These are phyloP conservation scores for Poeciliopsis turrubarensis DNA, from an alignment of 2,113 vertebrate genomes.

Conservation along the genomic window DNA sequence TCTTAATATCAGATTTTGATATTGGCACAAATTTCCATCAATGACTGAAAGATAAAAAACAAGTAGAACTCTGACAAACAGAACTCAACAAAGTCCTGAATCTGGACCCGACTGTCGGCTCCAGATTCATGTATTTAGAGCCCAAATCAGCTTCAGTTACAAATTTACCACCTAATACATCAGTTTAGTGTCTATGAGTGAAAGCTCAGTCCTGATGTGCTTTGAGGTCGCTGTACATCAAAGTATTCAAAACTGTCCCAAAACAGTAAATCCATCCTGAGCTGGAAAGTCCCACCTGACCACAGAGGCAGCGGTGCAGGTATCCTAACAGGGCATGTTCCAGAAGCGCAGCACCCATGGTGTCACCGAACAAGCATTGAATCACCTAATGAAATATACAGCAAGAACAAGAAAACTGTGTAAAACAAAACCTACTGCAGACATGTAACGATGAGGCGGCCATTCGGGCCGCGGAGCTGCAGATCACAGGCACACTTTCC, in stretches of 20 bases:
- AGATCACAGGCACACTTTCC: conserved; percentile 40
- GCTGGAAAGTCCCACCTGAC: neutral
- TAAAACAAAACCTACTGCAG: conserved; percentile 48
- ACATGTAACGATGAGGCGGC: conserved; percentile 17
- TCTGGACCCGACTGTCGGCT: too few species aligned
- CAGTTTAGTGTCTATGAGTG: too few species aligned
- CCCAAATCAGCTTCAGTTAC: too few species aligned
- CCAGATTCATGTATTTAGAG: too few species aligned
- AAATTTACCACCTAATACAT: neutral
- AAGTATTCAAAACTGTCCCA: neutral
- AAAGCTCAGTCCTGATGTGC: neutral
- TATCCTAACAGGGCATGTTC: neutral
- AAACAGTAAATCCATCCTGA: neutral
- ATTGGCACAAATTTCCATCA: too few species aligned
- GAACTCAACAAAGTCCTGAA: too few species aligned
- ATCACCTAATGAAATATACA: conserved; percentile 42
- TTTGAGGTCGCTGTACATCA: neutral
- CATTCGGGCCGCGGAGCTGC: conserved; percentile 8
- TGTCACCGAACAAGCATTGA: conserved; percentile 10
- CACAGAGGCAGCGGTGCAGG: conserved; percentile 2
- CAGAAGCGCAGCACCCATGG: conserved; percentile 5
- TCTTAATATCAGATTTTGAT: too few species aligned
- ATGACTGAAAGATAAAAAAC: too few species aligned
- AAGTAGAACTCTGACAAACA: too few species aligned
- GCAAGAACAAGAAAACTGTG: conserved; percentile 35